Evolutionary conservation across 2,797 vertebrate genomes (phyloP).

Genomic region (Lacerta bilineata): DNA sequence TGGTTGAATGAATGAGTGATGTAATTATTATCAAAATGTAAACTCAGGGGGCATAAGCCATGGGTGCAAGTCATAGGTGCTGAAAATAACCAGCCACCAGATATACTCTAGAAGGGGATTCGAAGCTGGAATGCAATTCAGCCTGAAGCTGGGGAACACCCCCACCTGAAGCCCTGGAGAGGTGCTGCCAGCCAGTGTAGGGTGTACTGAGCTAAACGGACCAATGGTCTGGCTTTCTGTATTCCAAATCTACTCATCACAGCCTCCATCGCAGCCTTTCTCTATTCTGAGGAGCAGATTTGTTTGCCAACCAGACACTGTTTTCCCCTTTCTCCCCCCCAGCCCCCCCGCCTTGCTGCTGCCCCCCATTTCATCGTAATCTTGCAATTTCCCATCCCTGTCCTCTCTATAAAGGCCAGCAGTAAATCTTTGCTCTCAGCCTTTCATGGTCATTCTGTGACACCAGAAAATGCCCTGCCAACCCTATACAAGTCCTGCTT

Average conservation of each 20-base stretch:
- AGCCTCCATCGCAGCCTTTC: background rate
- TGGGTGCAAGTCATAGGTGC: too few species aligned
- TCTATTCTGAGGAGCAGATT: background rate
- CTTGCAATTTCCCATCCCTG: background rate
- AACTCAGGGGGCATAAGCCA: too few species aligned
- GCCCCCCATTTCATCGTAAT: background rate
- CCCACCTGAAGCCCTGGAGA: background rate
- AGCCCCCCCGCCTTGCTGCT: background rate
- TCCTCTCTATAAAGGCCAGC: conserved; percentile 30
- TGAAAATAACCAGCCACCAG: too few species aligned
- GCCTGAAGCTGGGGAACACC: background rate
- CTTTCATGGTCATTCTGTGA: conserved; percentile 42
- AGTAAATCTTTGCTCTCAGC: conserved; percentile 50
- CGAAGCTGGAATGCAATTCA: background rate
- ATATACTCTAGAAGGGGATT: background rate
- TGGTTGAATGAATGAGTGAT: too few species aligned
- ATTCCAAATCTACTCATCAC: background rate
- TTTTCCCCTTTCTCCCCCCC: background rate
- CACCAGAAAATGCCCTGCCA: conserved; percentile 53
- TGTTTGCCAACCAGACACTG: background rate
- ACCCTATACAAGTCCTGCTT: conserved; percentile 47
- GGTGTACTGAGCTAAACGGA: too few species aligned
- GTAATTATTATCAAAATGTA: too few species aligned
- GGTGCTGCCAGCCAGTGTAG: too few species aligned
- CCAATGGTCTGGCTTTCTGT: too few species aligned